phyloP scores from a whole-genome alignment of 2,888 invertebrate species.

The Drosophila engyochracea region DNA sequence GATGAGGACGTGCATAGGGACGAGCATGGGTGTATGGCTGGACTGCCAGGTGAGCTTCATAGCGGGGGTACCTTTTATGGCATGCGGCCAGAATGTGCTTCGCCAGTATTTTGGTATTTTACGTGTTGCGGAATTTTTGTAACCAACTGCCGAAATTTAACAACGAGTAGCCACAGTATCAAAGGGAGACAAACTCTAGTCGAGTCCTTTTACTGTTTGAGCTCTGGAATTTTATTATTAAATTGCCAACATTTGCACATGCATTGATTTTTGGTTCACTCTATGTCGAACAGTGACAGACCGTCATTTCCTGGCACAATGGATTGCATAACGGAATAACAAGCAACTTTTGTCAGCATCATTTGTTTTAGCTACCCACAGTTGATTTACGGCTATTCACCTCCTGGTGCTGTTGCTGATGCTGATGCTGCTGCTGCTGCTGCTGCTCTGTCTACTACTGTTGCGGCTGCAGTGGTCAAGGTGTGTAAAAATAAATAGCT shows the following conservation, averaged over 20 bases:
- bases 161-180: slow-evolving; percentile 37
- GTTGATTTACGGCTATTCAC: slow-evolving; percentile 39
- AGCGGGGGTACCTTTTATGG: slow-evolving; percentile 38
- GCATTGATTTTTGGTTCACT: slow-evolving; percentile 36
- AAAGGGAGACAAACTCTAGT: slow-evolving; percentile 45
- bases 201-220: slow-evolving; percentile 2
- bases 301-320: slow-evolving; percentile 35
- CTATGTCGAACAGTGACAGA: slow-evolving; percentile 20
- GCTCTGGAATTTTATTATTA: slow-evolving; percentile 71
- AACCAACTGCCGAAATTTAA: slow-evolving; percentile 64
- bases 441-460: not conserved
- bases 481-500: slow-evolving; percentile 46
- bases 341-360: slow-evolving; percentile 46
- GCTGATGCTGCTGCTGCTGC: not conserved
- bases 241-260: slow-evolving; percentile 62
- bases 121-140: slow-evolving; percentile 70
- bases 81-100: slow-evolving; percentile 55
- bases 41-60: slow-evolving; percentile 25
- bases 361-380: slow-evolving; percentile 40
- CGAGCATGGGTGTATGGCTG: slow-evolving; percentile 6
- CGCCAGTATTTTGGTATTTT: slow-evolving; percentile 59
- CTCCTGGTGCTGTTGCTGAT: not conserved
- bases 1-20: slow-evolving; percentile 1
- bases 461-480: slow-evolving; percentile 2
- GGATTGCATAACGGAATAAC: slow-evolving; percentile 47